Conservation (phyloP, 1,140 invertebrate genomes). For the Dryas iulia region DNA sequence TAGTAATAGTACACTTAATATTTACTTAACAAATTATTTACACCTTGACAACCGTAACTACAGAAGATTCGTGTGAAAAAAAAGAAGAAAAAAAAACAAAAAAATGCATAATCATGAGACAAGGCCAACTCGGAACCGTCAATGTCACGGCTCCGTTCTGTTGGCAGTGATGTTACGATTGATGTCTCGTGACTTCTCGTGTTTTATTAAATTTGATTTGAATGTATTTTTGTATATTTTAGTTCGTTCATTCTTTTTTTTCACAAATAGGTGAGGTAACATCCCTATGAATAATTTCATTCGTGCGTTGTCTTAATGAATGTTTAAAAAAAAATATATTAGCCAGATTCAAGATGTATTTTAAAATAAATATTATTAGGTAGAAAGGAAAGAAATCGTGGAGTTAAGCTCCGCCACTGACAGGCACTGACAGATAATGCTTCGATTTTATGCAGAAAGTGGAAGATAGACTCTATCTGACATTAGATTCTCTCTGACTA, state of each 20-base stretch:
- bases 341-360: too few species aligned
- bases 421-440: too few species aligned
- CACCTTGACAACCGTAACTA: not conserved
- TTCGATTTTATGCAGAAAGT: too few species aligned
- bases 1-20: not conserved
- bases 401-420: too few species aligned
- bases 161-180: conserved; percentile 27
- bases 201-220: not conserved
- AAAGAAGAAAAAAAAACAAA: not conserved
- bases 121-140: conserved; percentile 34
- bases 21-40: not conserved
- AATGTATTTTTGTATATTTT: not conserved
- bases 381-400: too few species aligned
- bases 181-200: not conserved
- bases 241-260: not conserved
- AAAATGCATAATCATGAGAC: conserved; percentile 24
- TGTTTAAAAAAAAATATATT: too few species aligned
- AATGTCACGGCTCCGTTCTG: conserved; percentile 47
- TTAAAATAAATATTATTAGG: too few species aligned
- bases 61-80: conserved; percentile 7
- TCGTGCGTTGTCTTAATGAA: too few species aligned
- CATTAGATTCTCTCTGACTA: too few species aligned
- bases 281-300: too few species aligned
- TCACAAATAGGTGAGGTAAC: not conserved
- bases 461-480: too few species aligned